phyloP scores from a whole-genome alignment of 30 jellyfish, hydroid and myxozoan genomes.

The Aurelia aurita complex sp. Pacific region DNA sequence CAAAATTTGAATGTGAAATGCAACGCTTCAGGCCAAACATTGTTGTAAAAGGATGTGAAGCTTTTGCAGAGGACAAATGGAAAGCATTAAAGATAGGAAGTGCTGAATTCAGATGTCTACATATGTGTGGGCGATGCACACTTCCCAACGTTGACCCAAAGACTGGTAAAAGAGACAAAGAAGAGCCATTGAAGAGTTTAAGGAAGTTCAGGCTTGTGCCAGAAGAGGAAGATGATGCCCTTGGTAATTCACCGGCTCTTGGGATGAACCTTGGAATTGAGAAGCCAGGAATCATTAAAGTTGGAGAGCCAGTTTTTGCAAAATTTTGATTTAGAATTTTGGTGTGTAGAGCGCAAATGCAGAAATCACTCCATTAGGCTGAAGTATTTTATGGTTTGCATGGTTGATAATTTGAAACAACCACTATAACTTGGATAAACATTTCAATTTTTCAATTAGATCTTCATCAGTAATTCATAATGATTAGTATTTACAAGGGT shows the following conservation, averaged over 20 bases:
- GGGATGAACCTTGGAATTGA: conserved; percentile 58
- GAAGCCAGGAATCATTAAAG: conserved; percentile 22
- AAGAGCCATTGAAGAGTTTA: conserved; percentile 57
- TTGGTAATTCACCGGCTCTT: conserved; percentile 50
- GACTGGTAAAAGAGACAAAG: conserved; percentile 49
- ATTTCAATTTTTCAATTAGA: too few relatives aligned
- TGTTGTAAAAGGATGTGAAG: conserved; percentile 31
- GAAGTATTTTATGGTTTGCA: not conserved
- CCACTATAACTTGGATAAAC: too few relatives aligned
- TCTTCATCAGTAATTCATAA: too few relatives aligned
- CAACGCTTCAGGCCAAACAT: conserved; percentile 73
- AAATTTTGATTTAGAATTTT: not conserved
- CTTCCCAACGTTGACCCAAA: conserved; percentile 60
- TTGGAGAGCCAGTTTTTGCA: conserved; percentile 66
- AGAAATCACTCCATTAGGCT: not conserved
- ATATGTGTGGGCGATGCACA: conserved; percentile 63
- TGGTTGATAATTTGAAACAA: too few relatives aligned
- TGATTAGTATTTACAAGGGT: too few relatives aligned
- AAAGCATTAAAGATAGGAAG: conserved; percentile 21
- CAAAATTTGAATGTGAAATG: conserved; percentile 24
- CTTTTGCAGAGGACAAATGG: conserved; percentile 73
- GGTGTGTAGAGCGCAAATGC: not conserved
- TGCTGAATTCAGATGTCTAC: conserved; percentile 44
- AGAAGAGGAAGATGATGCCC: conserved; percentile 34
- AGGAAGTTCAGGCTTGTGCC: conserved; percentile 58